Evolutionary conservation across 23 tunicate species (phyloP).

Genomic region (Trididemnum clinides): DNA sequence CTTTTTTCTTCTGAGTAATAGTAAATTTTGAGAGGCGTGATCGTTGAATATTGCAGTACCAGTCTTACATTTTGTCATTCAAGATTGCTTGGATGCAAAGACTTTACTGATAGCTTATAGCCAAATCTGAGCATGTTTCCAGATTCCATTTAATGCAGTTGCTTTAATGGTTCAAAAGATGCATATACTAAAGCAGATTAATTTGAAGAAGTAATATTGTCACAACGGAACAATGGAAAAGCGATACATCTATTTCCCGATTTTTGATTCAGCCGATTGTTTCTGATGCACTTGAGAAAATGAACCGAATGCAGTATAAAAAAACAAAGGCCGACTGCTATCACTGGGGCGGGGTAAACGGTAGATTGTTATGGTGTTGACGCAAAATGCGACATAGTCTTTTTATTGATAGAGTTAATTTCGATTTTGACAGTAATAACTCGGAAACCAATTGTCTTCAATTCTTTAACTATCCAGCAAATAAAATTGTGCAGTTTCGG

Average conservation of each 20-base stretch:
- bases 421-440: background rate
- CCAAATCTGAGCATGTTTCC: background rate
- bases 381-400: background rate
- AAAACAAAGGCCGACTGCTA: background rate
- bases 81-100: background rate
- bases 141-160: background rate
- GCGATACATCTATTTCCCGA: background rate
- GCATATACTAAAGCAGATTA: background rate
- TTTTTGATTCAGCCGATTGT: background rate
- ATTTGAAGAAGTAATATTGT: background rate
- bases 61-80: background rate
- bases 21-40: background rate
- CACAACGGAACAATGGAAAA: background rate
- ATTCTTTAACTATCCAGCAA: background rate
- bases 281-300: background rate
- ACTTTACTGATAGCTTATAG: background rate
- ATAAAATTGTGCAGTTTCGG: background rate
- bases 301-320: background rate
- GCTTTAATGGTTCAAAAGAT: background rate
- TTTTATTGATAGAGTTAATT: background rate
- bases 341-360: background rate
- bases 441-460: background rate
- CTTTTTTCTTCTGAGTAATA: background rate
- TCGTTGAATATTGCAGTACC: background rate
- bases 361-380: background rate